These are phyloP conservation scores for Plemyria rubiginata DNA, from an alignment of 2,888 invertebrate genomes.

Conservation along the genomic window DNA sequence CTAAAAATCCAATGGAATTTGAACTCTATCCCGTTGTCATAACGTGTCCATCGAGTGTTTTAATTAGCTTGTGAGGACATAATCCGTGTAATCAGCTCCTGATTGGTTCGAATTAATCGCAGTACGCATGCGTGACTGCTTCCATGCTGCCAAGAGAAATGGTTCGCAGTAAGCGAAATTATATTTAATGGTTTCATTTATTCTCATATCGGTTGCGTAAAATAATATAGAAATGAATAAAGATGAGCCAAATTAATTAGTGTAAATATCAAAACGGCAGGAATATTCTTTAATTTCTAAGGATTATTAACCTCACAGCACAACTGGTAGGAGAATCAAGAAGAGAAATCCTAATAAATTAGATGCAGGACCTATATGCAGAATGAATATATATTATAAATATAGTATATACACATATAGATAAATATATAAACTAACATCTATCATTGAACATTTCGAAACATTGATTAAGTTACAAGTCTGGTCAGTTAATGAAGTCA, in stretches of 20 bases:
- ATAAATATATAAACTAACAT: no score
- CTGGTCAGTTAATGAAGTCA: constrained; percentile 21
- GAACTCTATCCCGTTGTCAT: constrained; percentile 46
- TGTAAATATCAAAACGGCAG: constrained; percentile 27
- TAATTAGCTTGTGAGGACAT: constrained; percentile 63
- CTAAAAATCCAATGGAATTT: constrained; percentile 37
- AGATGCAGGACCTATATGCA: no score
- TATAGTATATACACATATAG: no score
- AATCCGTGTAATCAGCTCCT: constrained; percentile 83
- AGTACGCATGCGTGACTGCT: constrained; percentile 79
- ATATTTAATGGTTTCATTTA: constrained; percentile 81
- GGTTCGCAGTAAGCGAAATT: constrained; percentile 69
- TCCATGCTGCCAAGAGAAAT: constrained; percentile 77
- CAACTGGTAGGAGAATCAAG: no score
- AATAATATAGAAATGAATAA: constrained; percentile 52
- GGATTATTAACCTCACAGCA: not conserved
- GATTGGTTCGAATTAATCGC: constrained; percentile 84
- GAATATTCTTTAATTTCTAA: constrained; percentile 19
- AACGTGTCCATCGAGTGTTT: constrained; percentile 48
- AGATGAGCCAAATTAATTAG: constrained; percentile 26
- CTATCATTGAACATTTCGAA: not conserved
- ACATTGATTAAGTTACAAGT: constrained; percentile 6
- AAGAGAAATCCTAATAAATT: no score
- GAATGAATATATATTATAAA: no score
- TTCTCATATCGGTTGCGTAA: constrained; percentile 67